Evolutionary conservation across 2,113 vertebrate species (phyloP).

Genomic region (Tautogolabrus adspersus): DNA sequence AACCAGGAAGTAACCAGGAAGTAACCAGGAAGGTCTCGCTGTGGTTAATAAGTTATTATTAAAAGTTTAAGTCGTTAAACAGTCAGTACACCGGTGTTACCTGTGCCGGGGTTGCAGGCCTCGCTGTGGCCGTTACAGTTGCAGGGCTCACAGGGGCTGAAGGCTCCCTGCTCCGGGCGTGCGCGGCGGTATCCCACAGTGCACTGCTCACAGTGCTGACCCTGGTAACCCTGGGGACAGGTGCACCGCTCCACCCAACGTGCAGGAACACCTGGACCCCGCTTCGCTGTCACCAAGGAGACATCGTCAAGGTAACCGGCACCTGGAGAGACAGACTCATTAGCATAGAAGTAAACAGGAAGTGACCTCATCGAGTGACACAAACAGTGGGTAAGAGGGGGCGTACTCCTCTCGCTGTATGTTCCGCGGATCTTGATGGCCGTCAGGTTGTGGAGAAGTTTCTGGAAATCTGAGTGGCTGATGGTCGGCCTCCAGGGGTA

Average conservation of each 20-base stretch:
- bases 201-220: slow-evolving; percentile 95
- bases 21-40: not conserved
- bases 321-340: slow-evolving; percentile 76
- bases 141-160: slow-evolving; percentile 92
- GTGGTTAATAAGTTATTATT: no score
- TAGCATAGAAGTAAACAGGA: not conserved
- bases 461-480: slow-evolving; percentile 92
- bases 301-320: slow-evolving; percentile 93
- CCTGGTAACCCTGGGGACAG: slow-evolving; percentile 91
- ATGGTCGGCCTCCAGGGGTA: slow-evolving; percentile 94
- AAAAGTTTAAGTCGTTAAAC: no score
- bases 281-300: slow-evolving; percentile 87
- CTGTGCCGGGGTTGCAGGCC: slow-evolving; percentile 87
- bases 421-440: slow-evolving; percentile 95
- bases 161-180: slow-evolving; percentile 84
- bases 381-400: not conserved
- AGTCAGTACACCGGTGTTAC: slow-evolving; percentile 64
- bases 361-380: rapidly evolving
- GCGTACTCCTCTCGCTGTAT: slow-evolving; percentile 93
- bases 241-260: slow-evolving; percentile 94
- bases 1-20: not conserved
- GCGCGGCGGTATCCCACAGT: slow-evolving; percentile 89
- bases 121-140: slow-evolving; percentile 93
- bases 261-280: slow-evolving; percentile 83
- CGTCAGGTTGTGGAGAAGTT: slow-evolving; percentile 94